Evolutionary conservation across 2,888 invertebrate species (phyloP).

Genomic region (Timema cristinae): DNA sequence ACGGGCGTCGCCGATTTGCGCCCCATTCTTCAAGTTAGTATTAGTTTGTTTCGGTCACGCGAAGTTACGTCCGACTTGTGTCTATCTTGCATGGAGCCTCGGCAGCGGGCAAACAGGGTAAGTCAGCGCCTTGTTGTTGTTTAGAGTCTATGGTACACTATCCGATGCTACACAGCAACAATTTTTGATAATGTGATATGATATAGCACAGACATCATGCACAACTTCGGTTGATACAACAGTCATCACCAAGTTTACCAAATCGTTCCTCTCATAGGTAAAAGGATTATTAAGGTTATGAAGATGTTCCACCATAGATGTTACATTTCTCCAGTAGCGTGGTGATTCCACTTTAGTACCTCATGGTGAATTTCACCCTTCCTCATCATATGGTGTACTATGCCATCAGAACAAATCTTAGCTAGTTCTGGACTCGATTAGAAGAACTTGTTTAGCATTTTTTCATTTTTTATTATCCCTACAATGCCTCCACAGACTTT

Average conservation of each 20-base stretch:
- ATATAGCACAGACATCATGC: not conserved
- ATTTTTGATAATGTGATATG: not conserved
- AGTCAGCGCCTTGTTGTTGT: no score
- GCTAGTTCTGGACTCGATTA: not conserved
- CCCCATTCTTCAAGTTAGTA: no score
- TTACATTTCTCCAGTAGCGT: not conserved
- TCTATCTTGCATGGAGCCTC: no score
- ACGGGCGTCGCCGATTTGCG: no score
- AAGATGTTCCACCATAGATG: not conserved
- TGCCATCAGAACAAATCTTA: not conserved
- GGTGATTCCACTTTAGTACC: not conserved
- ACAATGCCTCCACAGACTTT: not conserved
- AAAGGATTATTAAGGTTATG: not conserved
- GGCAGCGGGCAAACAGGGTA: no score
- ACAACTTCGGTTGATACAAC: not conserved
- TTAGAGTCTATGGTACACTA: no score
- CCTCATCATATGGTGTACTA: not conserved
- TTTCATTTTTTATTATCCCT: not conserved
- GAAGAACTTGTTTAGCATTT: not conserved
- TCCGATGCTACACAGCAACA: no score
- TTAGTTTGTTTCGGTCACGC: no score
- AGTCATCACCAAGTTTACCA: slow-evolving; percentile 1
- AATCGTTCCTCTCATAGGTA: not conserved
- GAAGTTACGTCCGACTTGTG: no score
- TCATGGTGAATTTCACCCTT: not conserved